Evolutionary conservation across 2,888 invertebrate species (phyloP).

Genomic region (Lamellibrachia satsuma): DNA sequence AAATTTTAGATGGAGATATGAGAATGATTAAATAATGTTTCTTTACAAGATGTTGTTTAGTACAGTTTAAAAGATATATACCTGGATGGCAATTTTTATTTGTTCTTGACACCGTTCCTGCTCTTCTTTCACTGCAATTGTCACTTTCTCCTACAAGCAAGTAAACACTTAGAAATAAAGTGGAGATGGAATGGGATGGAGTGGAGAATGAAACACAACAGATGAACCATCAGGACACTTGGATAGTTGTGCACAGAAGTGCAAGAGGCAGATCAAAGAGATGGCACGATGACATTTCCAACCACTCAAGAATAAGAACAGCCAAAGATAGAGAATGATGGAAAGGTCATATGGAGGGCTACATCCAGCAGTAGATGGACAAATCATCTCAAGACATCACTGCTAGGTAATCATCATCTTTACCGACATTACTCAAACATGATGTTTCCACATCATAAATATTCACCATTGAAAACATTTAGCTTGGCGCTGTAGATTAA

Average conservation of each 20-base stretch:
- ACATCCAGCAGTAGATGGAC: too few relatives aligned
- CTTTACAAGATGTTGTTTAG: neutral
- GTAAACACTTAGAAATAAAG: neutral
- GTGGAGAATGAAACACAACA: too few relatives aligned
- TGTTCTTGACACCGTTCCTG: conserved; percentile 27
- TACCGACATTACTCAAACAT: neutral
- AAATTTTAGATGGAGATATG: neutral
- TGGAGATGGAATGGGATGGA: too few relatives aligned
- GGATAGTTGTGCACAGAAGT: too few relatives aligned
- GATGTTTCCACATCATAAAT: neutral
- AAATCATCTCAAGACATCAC: too few relatives aligned
- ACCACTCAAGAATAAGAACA: too few relatives aligned
- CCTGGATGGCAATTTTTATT: conserved; percentile 17
- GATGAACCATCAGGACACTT: too few relatives aligned
- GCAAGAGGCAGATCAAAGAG: too few relatives aligned
- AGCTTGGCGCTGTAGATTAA: neutral
- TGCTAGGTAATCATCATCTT: neutral
- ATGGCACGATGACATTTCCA: too few relatives aligned
- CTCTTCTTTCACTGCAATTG: conserved; percentile 28
- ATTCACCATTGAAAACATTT: neutral
- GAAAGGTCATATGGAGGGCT: too few relatives aligned
- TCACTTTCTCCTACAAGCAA: conserved; percentile 45
- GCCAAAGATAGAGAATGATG: too few relatives aligned
- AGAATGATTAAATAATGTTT: neutral
- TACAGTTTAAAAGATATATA: neutral